A percentile compares a stretch with the other conserved stretches of the same genome.
Conservation (phyloP, 1,140 invertebrate species). For the Magallana angulata region DNA sequence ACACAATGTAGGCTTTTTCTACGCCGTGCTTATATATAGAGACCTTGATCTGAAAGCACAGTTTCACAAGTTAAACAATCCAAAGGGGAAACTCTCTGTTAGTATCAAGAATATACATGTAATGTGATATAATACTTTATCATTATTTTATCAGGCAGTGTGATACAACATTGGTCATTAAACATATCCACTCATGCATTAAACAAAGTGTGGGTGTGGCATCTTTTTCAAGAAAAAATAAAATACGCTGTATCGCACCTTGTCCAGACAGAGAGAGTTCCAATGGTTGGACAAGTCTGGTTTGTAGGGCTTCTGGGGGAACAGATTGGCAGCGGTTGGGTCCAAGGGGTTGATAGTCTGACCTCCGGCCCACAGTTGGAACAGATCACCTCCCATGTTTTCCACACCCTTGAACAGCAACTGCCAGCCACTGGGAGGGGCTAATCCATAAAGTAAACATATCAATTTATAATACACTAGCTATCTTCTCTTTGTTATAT, state of each 20-base stretch:
- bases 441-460: conserved; percentile 3
- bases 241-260: conserved; percentile 45
- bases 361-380: conserved; percentile 62
- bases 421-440: conserved; percentile 53
- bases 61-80: not conserved
- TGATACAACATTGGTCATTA: too few relatives aligned
- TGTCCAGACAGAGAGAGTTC: conserved; percentile 64
- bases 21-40: conserved; percentile 66
- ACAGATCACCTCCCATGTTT: conserved; percentile 64
- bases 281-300: conserved; percentile 67
- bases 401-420: conserved; percentile 70
- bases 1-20: conserved; percentile 68
- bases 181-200: too few relatives aligned
- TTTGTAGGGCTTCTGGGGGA: conserved; percentile 62
- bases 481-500: not conserved
- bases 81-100: too few relatives aligned
- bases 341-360: conserved; percentile 60
- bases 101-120: too few relatives aligned
- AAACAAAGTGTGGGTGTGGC: too few relatives aligned
- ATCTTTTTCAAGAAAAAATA: too few relatives aligned
- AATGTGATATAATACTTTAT: too few relatives aligned
- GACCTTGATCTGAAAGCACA: conserved; percentile 63
- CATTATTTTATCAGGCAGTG: too few relatives aligned
- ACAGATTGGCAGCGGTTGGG: conserved; percentile 63
- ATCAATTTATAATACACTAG: not conserved